A percentile compares a stretch with the other conserved stretches of the same genome.
Evolutionary conservation across 2,888 invertebrate genomes (phyloP).

Genomic region (Aporophyla nigra): DNA sequence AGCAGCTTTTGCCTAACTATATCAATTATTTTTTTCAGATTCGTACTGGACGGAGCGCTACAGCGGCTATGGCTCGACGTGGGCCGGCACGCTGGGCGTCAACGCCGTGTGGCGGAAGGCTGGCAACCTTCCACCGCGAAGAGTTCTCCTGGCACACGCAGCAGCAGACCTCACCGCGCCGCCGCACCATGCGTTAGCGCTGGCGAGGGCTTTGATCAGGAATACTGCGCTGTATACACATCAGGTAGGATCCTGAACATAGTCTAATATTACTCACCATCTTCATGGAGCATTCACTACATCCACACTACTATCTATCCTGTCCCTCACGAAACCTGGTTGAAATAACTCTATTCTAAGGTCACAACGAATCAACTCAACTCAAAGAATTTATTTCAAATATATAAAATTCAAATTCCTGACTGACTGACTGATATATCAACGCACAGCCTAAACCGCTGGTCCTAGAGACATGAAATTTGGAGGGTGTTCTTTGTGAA

Average conservation of each 20-base stretch:
- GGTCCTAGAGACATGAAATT: no score
- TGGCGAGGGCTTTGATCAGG: conserved; percentile 95
- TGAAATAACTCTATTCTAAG: background rate
- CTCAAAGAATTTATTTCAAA: no score
- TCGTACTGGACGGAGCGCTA: conserved; percentile 98
- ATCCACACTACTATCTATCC: no score
- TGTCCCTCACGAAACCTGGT: no score
- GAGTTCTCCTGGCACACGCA: conserved; percentile 94
- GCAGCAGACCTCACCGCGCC: conserved; percentile 96
- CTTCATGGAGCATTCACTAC: background rate
- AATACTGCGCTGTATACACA: conserved; percentile 96
- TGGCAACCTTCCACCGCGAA: conserved; percentile 92
- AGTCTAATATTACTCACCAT: background rate
- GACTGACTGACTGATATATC: no score
- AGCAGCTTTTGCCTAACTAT: background rate
- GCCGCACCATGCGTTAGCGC: conserved; percentile 96
- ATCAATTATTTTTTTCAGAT: conserved; percentile 69
- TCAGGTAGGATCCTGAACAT: conserved; percentile 91
- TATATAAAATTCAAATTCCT: no score
- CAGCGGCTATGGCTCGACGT: conserved; percentile 94
- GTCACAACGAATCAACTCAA: no score
- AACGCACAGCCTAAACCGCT: no score
- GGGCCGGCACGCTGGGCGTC: conserved; percentile 94
- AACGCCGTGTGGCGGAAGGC: conserved; percentile 95
- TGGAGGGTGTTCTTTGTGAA: no score